These are phyloP conservation scores for Tetranychus piercei DNA, from an alignment of 2,888 invertebrate genomes.

Conservation along the genomic window DNA sequence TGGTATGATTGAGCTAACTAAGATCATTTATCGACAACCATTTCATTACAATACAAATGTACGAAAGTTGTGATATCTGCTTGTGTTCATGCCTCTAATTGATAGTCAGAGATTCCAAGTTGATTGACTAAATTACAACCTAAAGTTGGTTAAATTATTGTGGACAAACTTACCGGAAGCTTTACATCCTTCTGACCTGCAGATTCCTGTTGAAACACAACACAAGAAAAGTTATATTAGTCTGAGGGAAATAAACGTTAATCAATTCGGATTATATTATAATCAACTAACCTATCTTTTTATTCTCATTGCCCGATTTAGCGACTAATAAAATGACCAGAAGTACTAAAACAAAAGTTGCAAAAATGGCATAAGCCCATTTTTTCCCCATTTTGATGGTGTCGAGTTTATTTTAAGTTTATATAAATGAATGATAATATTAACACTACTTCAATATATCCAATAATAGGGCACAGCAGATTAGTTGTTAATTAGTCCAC, in stretches of 20 bases:
- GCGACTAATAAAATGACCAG: background rate
- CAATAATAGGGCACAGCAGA: too few species aligned
- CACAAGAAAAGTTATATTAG: background rate
- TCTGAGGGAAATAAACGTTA: background rate
- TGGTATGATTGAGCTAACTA: background rate
- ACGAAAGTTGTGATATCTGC: too few species aligned
- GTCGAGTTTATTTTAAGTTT: background rate
- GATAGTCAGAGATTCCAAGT: too few species aligned
- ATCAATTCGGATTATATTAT: background rate
- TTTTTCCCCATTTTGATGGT: constrained; percentile 6
- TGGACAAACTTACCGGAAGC: background rate
- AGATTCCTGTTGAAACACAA: background rate
- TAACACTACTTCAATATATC: too few species aligned
- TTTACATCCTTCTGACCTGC: constrained; percentile 11
- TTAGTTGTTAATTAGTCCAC: too few species aligned
- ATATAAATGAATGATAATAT: too few species aligned
- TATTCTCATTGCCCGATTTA: constrained; percentile 5
- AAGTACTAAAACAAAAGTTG: background rate
- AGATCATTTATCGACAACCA: background rate
- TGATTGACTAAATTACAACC: too few species aligned
- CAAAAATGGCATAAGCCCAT: background rate
- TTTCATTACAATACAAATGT: background rate
- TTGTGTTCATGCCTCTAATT: too few species aligned
- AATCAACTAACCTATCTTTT: background rate
- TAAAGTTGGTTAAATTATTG: background rate